Conservation (phyloP, 1,140 invertebrate species). For the Idris sp. region DNA sequence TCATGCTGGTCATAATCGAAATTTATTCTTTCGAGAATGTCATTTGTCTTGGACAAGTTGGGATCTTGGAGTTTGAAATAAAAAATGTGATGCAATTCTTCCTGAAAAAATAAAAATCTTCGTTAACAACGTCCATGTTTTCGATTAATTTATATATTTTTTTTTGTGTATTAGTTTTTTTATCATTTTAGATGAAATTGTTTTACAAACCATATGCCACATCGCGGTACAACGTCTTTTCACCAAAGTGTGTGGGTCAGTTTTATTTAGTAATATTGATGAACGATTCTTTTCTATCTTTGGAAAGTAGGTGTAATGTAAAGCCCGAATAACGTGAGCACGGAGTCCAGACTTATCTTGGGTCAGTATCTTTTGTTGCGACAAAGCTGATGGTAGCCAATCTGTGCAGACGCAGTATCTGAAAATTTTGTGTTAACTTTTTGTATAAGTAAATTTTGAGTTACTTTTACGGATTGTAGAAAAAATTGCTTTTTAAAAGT, state of each 20-base stretch:
- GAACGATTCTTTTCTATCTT: neutral
- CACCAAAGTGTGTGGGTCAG: constrained; percentile 28
- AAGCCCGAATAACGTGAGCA: constrained; percentile 19
- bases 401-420: constrained; percentile 1
- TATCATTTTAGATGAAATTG: neutral
- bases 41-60: constrained; percentile 24
- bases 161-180: neutral
- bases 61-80: constrained; percentile 44
- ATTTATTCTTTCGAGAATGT: constrained; percentile 23
- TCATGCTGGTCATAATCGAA: neutral
- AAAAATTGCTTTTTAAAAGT: neutral
- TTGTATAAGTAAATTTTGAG: neutral
- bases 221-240: constrained; percentile 32
- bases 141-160: neutral
- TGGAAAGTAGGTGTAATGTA: constrained; percentile 28
- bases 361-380: constrained; percentile 13
- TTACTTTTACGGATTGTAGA: too few relatives aligned
- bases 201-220: constrained; percentile 28
- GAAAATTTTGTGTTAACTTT: too few relatives aligned
- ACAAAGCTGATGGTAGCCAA: constrained; percentile 19
- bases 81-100: constrained; percentile 6
- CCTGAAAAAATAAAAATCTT: too few relatives aligned
- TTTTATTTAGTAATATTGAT: neutral
- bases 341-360: constrained; percentile 25
- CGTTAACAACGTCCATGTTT: too few relatives aligned